Percentiles rank a stretch among this genome's conserved stretches.
Evolutionary conservation across 2,113 vertebrate genomes (phyloP).

Genomic region (Proteles cristata): DNA sequence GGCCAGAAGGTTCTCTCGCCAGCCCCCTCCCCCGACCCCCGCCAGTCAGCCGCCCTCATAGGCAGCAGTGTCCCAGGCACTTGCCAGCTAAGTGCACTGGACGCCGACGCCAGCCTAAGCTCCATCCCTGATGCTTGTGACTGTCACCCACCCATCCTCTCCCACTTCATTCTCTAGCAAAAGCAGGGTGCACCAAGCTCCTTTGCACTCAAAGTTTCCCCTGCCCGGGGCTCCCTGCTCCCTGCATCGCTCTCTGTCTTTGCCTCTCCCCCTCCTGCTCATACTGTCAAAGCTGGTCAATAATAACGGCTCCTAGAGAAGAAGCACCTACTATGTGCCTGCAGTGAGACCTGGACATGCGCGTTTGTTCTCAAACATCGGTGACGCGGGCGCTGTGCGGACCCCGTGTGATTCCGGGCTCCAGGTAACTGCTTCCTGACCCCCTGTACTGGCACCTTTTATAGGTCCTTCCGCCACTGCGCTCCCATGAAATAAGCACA

Average conservation of each 20-base stretch:
- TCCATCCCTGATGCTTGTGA: background rate
- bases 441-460: accelerated
- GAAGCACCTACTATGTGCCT: background rate
- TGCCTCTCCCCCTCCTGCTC: background rate
- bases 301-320: accelerated
- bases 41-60: accelerated
- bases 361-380: accelerated
- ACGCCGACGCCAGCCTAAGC: background rate
- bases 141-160: too few relatives aligned
- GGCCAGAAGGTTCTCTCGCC: background rate
- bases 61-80: background rate
- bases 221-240: background rate
- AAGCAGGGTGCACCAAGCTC: background rate
- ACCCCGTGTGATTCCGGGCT: accelerated
- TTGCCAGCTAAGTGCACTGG: accelerated
- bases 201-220: background rate
- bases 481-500: background rate
- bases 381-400: accelerated
- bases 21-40: too few relatives aligned
- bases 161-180: background rate
- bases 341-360: accelerated
- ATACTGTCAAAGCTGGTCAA: background rate
- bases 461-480: background rate
- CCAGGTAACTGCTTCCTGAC: background rate
- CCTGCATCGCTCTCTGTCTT: background rate